Conservation (phyloP, 92 coral and sea anemone genomes). For the Umimayanthus chanpuru region DNA sequence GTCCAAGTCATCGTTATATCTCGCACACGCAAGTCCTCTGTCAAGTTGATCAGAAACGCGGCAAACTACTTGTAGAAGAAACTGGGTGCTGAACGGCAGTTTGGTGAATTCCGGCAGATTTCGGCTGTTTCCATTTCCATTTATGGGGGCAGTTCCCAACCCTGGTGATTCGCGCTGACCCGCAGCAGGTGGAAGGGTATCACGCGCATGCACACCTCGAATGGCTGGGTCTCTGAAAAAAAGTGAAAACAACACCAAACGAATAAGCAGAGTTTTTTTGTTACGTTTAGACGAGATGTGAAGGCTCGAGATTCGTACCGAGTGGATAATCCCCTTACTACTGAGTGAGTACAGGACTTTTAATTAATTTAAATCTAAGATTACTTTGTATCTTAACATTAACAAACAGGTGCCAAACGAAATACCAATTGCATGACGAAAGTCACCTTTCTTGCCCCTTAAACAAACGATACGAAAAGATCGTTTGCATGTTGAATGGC, state of each 20-base stretch:
- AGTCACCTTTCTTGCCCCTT: too few relatives aligned
- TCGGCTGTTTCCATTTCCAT: neutral
- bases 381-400: too few relatives aligned
- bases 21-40: slow-evolving; percentile 46
- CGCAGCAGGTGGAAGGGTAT: slow-evolving; percentile 14
- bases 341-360: too few relatives aligned
- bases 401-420: too few relatives aligned
- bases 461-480: too few relatives aligned
- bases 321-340: too few relatives aligned
- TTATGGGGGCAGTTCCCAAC: neutral
- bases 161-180: neutral
- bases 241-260: neutral
- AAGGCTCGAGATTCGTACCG: neutral
- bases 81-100: slow-evolving; percentile 61
- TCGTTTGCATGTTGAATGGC: too few relatives aligned
- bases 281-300: too few relatives aligned
- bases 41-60: slow-evolving; percentile 56
- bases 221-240: slow-evolving; percentile 23
- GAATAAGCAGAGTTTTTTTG: neutral
- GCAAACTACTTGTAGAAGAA: slow-evolving; percentile 54
- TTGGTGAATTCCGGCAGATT: slow-evolving; percentile 31
- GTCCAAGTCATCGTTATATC: slow-evolving; percentile 65
- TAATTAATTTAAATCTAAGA: too few relatives aligned
- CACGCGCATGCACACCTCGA: slow-evolving; percentile 16
- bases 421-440: too few relatives aligned